Evolutionary conservation across 1,140 invertebrate genomes (phyloP).

Genomic region (Drosophila ambigua): DNA sequence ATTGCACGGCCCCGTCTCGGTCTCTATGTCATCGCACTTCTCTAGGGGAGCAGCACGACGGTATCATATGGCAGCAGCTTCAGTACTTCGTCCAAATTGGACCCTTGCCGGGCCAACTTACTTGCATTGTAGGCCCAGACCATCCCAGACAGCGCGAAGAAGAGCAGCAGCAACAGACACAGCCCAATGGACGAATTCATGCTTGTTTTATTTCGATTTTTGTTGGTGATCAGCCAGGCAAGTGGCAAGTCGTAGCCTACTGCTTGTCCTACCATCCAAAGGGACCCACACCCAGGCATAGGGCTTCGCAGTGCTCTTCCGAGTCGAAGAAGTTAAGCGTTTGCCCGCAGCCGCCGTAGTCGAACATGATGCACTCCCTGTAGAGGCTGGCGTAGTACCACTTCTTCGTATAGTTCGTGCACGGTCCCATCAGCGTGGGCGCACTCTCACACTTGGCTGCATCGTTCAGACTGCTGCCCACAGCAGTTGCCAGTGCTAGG

Average conservation of each 20-base stretch:
- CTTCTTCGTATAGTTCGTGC: neutral
- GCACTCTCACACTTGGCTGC: neutral
- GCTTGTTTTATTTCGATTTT: neutral
- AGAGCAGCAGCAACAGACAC: neutral
- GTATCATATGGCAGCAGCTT: neutral
- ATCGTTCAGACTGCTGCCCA: no score
- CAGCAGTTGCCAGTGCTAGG: no score
- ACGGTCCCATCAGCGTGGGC: neutral
- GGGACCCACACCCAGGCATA: neutral
- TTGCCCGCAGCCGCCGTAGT: slow-evolving; percentile 1
- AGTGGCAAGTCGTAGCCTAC: no score
- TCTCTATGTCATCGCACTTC: slow-evolving; percentile 39
- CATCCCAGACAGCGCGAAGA: neutral
- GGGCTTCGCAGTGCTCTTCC: neutral
- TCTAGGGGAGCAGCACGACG: neutral
- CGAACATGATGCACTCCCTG: slow-evolving; percentile 18
- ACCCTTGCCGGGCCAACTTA: slow-evolving; percentile 7
- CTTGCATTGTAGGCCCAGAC: slow-evolving; percentile 17
- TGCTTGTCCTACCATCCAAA: neutral
- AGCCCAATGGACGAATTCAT: slow-evolving; percentile 3
- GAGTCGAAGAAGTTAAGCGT: slow-evolving; percentile 6
- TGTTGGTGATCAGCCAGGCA: neutral
- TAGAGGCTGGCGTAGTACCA: neutral
- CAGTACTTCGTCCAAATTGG: neutral
- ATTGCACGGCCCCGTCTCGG: slow-evolving; percentile 42